Evolutionary conservation across 2,113 vertebrate genomes (phyloP).

Genomic region (Tor tambroides): DNA sequence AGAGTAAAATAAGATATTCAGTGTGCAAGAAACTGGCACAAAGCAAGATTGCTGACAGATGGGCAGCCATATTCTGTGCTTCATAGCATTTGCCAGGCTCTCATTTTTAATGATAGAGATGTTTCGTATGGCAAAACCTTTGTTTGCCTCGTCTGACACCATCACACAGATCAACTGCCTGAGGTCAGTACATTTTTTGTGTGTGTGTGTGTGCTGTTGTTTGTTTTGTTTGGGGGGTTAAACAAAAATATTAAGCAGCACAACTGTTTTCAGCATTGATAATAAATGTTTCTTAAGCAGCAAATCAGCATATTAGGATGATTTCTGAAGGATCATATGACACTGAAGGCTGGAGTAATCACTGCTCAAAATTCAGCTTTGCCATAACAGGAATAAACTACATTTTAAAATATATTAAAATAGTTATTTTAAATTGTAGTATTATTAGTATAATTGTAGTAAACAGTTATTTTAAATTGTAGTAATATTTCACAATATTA

Average conservation of each 20-base stretch:
- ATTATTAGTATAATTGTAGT: not conserved
- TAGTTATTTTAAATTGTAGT: not conserved
- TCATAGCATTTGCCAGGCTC: conserved; percentile 32
- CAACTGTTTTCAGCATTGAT: not conserved
- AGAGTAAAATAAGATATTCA: conserved; percentile 5
- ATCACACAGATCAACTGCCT: not conserved
- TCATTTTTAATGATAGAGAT: conserved; percentile 14
- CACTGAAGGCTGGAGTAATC: not conserved
- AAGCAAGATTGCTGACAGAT: conserved; percentile 49
- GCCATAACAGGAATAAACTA: not conserved
- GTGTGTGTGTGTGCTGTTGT: too few species aligned
- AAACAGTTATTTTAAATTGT: not conserved
- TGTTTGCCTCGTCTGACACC: not conserved
- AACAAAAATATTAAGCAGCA: not conserved
- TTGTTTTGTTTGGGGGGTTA: not conserved
- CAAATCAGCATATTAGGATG: not conserved
- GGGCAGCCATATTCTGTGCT: conserved; percentile 34
- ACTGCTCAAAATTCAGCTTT: not conserved
- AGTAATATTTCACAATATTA: not conserved
- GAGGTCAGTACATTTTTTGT: not conserved
- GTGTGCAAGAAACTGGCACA: conserved; percentile 31
- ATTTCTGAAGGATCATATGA: not conserved
- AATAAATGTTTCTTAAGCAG: not conserved
- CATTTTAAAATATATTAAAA: not conserved
- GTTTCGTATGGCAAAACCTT: not conserved